These are phyloP conservation scores for Lucilia cuprina DNA, from an alignment of 1,140 invertebrate species.

Conservation along the genomic window DNA sequence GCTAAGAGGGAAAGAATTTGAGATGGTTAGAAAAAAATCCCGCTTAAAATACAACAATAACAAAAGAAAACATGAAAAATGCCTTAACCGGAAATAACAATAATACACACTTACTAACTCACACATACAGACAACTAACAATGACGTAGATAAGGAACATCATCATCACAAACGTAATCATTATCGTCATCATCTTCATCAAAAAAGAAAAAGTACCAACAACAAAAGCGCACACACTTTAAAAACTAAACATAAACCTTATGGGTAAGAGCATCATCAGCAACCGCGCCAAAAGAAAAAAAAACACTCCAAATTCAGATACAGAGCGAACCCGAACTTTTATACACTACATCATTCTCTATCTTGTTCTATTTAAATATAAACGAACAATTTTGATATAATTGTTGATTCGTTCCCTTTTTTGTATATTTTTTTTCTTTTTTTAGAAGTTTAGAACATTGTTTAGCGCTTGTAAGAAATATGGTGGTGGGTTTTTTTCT, in stretches of 20 bases:
- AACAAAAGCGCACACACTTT: background rate
- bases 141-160: background rate
- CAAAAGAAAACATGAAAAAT: slow-evolving; percentile 8
- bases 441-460: background rate
- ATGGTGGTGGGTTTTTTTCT: background rate
- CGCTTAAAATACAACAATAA: background rate
- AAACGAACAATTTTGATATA: background rate
- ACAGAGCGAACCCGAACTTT: background rate
- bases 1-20: background rate
- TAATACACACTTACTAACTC: background rate
- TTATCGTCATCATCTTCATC: background rate
- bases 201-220: background rate
- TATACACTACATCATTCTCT: background rate
- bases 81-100: slow-evolving; percentile 32
- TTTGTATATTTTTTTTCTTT: background rate
- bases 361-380: too few species aligned
- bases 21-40: background rate
- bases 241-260: background rate
- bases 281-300: background rate
- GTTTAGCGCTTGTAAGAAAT: background rate
- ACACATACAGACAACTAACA: background rate
- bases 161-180: background rate
- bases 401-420: slow-evolving; percentile 14
- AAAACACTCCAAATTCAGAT: background rate
- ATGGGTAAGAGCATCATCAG: background rate